Base-by-base conservation (phyloP, 2,888 invertebrate species). In the Rhingia rostrata region DNA sequence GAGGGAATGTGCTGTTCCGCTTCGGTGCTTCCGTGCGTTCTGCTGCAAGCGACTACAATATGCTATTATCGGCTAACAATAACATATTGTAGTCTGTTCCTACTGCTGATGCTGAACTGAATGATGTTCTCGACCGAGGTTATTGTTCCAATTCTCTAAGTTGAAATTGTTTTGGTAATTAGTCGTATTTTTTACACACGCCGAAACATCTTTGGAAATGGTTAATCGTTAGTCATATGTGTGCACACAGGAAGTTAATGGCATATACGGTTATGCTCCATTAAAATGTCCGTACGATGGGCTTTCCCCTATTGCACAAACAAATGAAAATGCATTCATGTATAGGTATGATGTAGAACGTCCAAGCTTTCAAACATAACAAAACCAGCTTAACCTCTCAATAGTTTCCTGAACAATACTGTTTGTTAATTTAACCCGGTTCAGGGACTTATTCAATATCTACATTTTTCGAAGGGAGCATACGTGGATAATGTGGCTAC, bases 121-220 rank as follows among this genome's bases (percentile, higher is more conserved):
- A 47, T 47, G 61, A 63, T 54, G 77, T 69, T 61, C 69, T 58
- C 70, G 70, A 70, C 63, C 63, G 56, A 54, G 77, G 70, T 78
- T 64, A 78, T 70, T 78, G 70, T 70, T 70, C 70, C 63, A 78
- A 78, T 78, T 78, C 37, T 45, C 43, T 10, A 63, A 70, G 70
- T 78, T 41, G 63, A 63, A 78, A 78, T 78, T n/a, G n/a, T n/a
- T n/a, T n/a, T n/a, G n/a, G n/a, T n/a, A n/a, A n/a, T n/a, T n/a
- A n/a, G n/a, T n/a, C 61, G 45, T 70, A 51, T 70, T 47, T 33
- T 43, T 45, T 51, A 41, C 6, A 7, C 33, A 0, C 9, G 47
- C 12, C 39, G 22, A 61, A 69, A 64, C 39, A 63, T 61, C 67
- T 78, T 63, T 14, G 9, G 49, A 63, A 56, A 78, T 56, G n/a